Conservation (phyloP, 2,888 invertebrate species). For the Branchinecta sandiegonensis region DNA sequence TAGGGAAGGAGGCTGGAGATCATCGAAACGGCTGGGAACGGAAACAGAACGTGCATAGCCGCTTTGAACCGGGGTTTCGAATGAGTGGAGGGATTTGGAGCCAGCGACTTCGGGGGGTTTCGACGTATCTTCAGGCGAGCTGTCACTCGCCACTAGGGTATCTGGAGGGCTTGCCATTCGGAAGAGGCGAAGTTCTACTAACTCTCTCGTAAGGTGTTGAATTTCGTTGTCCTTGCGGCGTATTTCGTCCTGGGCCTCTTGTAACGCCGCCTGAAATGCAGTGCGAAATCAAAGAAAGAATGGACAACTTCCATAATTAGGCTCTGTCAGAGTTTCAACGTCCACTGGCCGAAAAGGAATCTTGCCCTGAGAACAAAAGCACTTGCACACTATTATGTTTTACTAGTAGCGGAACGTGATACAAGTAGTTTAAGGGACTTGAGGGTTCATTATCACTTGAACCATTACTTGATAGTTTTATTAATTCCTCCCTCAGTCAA, state of each 20-base stretch:
- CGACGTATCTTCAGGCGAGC: neutral
- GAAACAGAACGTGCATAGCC: neutral
- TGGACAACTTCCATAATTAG: too few species aligned
- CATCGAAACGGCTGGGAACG: conserved; percentile 17
- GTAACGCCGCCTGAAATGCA: conserved; percentile 40
- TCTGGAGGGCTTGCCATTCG: conserved; percentile 11
- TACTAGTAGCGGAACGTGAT: too few species aligned
- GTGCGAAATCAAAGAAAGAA: neutral
- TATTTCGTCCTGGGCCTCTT: conserved; percentile 56
- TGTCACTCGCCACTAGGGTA: neutral
- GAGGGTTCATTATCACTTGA: too few species aligned
- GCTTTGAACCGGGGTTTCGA: neutral
- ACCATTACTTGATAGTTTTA: too few species aligned
- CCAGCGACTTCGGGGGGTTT: neutral
- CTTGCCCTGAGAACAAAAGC: too few species aligned
- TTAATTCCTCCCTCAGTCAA: too few species aligned
- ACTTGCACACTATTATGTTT: too few species aligned
- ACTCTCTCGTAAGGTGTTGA: conserved; percentile 55
- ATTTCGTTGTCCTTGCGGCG: conserved; percentile 71
- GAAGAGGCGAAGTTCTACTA: conserved; percentile 53
- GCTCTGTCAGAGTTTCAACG: too few species aligned
- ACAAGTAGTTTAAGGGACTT: too few species aligned
- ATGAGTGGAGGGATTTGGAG: conserved; percentile 11
- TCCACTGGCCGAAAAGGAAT: too few species aligned
- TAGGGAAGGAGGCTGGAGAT: conserved; percentile 47